phyloP scores from a whole-genome alignment of 2,113 vertebrate species.

The Phasianus colchicus region DNA sequence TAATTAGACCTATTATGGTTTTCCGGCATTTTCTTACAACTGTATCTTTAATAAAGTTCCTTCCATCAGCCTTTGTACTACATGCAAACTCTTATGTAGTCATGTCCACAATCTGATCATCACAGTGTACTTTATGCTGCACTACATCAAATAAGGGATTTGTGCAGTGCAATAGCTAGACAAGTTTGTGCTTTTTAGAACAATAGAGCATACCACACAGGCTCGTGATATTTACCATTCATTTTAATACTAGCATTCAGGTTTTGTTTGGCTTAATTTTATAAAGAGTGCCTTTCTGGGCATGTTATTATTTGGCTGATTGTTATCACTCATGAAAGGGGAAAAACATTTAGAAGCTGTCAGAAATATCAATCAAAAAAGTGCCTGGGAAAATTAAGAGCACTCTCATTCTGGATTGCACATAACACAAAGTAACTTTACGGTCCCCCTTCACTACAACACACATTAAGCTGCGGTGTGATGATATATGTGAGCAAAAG shows the following conservation, averaged over 20 bases:
- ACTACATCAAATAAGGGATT: conserved; percentile 12
- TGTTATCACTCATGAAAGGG: neutral
- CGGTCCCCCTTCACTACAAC: conserved; percentile 32
- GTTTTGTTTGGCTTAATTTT: neutral
- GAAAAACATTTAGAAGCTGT: conserved; percentile 21
- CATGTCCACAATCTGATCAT: conserved; percentile 1
- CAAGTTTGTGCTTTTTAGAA: conserved; percentile 37
- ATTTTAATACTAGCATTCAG: conserved; percentile 28
- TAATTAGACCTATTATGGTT: neutral
- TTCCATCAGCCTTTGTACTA: neutral
- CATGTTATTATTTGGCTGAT: neutral
- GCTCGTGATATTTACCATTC: conserved; percentile 41
- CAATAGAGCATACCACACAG: neutral
- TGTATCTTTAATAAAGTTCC: neutral
- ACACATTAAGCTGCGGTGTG: conserved; percentile 32
- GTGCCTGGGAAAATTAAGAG: neutral
- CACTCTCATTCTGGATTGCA: conserved; percentile 9
- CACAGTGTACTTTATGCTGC: conserved; percentile 44
- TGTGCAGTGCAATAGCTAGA: conserved; percentile 18
- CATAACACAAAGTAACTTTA: conserved; percentile 36
- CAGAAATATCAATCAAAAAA: conserved; percentile 3
- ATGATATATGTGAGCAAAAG: conserved; percentile 58
- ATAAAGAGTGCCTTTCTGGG: neutral
- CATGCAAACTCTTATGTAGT: neutral
- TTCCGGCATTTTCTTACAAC: neutral